Evolutionary conservation across 2,888 invertebrate species (phyloP).

Genomic region (Norana najaformis): DNA sequence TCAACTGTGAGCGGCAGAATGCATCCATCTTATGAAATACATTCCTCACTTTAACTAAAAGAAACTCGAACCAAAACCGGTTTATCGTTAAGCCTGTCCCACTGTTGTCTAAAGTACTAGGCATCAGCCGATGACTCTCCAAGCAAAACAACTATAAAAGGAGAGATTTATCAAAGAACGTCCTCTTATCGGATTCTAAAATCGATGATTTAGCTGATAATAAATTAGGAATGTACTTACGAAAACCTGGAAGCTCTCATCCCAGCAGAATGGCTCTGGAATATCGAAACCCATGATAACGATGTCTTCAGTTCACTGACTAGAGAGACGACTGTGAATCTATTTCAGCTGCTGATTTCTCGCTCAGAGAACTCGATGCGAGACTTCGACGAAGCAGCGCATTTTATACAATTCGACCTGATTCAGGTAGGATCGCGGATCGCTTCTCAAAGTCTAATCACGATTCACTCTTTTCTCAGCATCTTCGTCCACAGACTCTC

Average conservation of each 20-base stretch:
- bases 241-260: slow-evolving; percentile 37
- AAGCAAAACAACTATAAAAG: not conserved
- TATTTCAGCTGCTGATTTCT: too few species aligned
- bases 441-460: not conserved
- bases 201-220: not conserved
- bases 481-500: not conserved
- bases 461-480: not conserved
- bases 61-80: not conserved
- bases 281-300: slow-evolving; percentile 32
- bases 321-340: slow-evolving; percentile 17
- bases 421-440: not conserved
- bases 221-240: slow-evolving; percentile 27
- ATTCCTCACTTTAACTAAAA: not conserved
- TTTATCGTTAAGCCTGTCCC: not conserved
- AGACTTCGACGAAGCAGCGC: not conserved
- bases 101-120: too few species aligned
- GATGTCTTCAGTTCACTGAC: slow-evolving; percentile 20
- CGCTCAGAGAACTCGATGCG: not conserved
- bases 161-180: not conserved
- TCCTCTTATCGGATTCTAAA: not conserved
- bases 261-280: slow-evolving; percentile 37
- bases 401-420: not conserved
- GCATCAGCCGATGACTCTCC: too few species aligned
- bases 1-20: too few species aligned
- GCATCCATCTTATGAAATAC: not conserved